Base-by-base conservation (phyloP, 1,140 invertebrate genomes). In the Drosophila micromelanica region DNA sequence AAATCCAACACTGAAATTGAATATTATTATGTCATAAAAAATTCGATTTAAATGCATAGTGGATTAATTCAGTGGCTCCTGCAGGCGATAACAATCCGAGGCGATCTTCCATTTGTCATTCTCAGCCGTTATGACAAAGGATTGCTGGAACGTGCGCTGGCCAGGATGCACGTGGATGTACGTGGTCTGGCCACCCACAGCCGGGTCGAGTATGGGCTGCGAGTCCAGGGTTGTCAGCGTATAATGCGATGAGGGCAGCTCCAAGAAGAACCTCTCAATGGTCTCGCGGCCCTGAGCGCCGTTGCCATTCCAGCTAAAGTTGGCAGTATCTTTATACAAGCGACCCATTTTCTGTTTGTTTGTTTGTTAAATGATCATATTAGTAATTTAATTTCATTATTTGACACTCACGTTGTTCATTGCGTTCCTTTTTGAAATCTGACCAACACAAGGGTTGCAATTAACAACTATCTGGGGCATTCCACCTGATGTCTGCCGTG, bases 71-170 rank as follows among this genome's bases (percentile, higher is more conserved):
- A 52, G n/a, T 1, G 68, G 68, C 35, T 96, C 95, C 93, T 97
- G 96, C 76, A 96, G 93, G 84, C 97, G 93, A 81, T 96, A 97
- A 74, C 94, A 96, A 89, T 98, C 97, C 46, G 95, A 96, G 20
- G 96, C 96, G 68, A 98, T 97, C 93, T 97, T 97, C 97, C 96
- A 98, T 90, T 97, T 97, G 63, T 97, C 96, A 17, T 94, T 96
- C 77, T 96, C 94, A 11, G 96, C 96, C 0, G 96, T 96, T 13
- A 98, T 94, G 1, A 97, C 92, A 79, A 98, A 97, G 9, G 95
- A 96, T 92, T 98, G 96, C 78, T 96, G 95, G 76, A 97, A 97
- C 6, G 94, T 93, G 80, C 95, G 74, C 94, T 94, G n/a, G 95
- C 94, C 92, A 96, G 94, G 23, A 97, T 95, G 0, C n/a, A n/a